Base-by-base conservation (phyloP, 1,140 invertebrate species). In the Tetramorium parvispinum region DNA sequence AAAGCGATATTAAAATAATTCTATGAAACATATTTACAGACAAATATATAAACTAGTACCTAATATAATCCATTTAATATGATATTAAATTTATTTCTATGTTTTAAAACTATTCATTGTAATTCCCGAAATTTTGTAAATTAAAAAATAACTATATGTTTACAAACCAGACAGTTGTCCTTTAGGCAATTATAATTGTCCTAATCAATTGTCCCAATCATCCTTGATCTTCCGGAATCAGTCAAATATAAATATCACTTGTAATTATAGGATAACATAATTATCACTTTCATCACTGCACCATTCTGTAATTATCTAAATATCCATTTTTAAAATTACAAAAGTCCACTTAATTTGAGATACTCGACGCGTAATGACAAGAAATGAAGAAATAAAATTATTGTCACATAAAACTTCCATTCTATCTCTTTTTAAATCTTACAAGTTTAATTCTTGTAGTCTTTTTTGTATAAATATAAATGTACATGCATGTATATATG, bases 91-190 rank as follows among this genome's bases (percentile, higher is more conserved):
- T 59, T 27, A 66, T 66, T 70, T 3, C 16, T 21, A 46, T 59
- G 40, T 66, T 70, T 3, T 24, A 40, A 46, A 46, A 16, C 16
- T 24, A 46, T 46, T 70, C 6, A 43, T 66, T 40, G 4, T 53
- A 51, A 51, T 21, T 75, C 13, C 0, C 32, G 1, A 73, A 3
- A 75, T 37, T 32, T 55, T 75, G 3, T 46, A 32, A 77, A 46
- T 24, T 46, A 63, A 1, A 32, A 55, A 24, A n/a, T 43, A 27
- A 43, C 8, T 2, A 40, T 21, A 21, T 46, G 16, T 46, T 2
- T 78, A 65, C 37, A 78, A 78, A 65, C 24, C 10, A 21, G 32
- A 32, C 32, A n/a, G n/a, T n/a, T n/a, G n/a, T n/a, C n/a, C n/a
- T 63, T 63, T 63, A 61, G 10, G 10, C 7, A n/a, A 46, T 77